A percentile compares a stretch with the other conserved stretches of the same genome.
phyloP scores from a whole-genome alignment of 2,888 invertebrate species.

The Sinhomidia bicolor region DNA sequence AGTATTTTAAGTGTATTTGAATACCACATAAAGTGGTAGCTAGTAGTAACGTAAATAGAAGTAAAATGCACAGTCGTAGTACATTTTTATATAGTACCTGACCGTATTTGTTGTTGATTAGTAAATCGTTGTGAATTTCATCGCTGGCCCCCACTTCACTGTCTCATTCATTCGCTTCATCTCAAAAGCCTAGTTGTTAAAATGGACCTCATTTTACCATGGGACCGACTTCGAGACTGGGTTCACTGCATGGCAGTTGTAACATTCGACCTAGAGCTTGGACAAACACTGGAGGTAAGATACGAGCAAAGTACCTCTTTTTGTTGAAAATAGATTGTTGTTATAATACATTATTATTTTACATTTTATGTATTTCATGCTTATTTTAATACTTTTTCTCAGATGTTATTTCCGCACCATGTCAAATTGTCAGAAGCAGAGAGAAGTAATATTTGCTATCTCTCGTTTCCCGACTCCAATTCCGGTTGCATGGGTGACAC shows the following conservation, averaged over 20 bases:
- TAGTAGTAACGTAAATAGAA: not conserved
- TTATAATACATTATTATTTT: not conserved
- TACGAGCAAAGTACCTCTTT: not conserved
- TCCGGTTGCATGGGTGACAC: constrained; percentile 99
- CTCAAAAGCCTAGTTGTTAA: not conserved
- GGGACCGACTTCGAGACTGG: constrained; percentile 95
- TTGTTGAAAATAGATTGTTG: no score
- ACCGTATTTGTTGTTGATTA: no score
- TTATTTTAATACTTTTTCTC: constrained; percentile 79
- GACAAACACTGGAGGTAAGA: constrained; percentile 96
- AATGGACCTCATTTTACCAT: constrained; percentile 82
- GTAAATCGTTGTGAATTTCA: no score
- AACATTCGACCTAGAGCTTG: constrained; percentile 98
- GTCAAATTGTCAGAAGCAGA: constrained; percentile 91
- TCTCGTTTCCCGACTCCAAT: constrained; percentile 99
- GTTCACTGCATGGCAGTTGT: constrained; percentile 98
- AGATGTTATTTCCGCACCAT: constrained; percentile 92
- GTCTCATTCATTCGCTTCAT: not conserved
- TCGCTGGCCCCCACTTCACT: not conserved
- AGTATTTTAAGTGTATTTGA: constrained; percentile 1
- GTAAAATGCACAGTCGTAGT: not conserved
- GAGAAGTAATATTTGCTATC: constrained; percentile 96
- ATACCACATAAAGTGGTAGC: not conserved
- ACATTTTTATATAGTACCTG: not conserved
- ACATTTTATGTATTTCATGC: not conserved